phyloP scores from a whole-genome alignment of 1,140 invertebrate genomes.

The Tribolium castaneum region DNA sequence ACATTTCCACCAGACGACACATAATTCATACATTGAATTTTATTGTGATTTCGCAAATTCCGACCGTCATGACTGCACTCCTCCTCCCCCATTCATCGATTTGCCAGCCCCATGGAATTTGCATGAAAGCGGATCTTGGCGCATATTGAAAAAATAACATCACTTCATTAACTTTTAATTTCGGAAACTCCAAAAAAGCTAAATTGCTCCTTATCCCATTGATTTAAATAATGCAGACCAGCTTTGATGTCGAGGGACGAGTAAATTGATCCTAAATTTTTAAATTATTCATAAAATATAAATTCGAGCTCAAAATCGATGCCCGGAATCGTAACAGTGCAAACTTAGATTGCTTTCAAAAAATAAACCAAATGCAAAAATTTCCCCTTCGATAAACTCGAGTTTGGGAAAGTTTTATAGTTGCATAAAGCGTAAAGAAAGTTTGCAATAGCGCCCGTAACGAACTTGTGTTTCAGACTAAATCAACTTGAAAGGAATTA shows the following conservation, averaged over 20 bases:
- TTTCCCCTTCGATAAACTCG: background rate
- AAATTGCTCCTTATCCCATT: background rate
- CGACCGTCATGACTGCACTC: background rate
- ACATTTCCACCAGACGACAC: background rate
- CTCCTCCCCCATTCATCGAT: too few species aligned
- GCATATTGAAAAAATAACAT: background rate
- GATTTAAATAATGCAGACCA: background rate
- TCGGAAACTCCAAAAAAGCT: background rate
- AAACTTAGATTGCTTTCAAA: background rate
- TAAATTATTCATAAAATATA: constrained; percentile 4
- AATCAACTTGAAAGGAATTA: background rate
- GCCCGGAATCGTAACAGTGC: background rate
- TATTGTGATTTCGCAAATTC: background rate
- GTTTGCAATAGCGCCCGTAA: background rate
- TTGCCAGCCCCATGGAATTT: too few species aligned
- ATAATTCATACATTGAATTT: background rate
- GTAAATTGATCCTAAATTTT: constrained; percentile 7
- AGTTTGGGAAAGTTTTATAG: background rate
- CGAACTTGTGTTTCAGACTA: background rate
- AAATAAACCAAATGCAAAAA: background rate
- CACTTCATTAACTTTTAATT: background rate
- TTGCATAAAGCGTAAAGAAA: background rate
- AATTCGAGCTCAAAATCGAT: background rate
- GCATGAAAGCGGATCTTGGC: too few species aligned
- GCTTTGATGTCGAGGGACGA: background rate